Base-by-base conservation (phyloP, 2,797 vertebrate genomes). In the Melanotaenia boesemani region DNA sequence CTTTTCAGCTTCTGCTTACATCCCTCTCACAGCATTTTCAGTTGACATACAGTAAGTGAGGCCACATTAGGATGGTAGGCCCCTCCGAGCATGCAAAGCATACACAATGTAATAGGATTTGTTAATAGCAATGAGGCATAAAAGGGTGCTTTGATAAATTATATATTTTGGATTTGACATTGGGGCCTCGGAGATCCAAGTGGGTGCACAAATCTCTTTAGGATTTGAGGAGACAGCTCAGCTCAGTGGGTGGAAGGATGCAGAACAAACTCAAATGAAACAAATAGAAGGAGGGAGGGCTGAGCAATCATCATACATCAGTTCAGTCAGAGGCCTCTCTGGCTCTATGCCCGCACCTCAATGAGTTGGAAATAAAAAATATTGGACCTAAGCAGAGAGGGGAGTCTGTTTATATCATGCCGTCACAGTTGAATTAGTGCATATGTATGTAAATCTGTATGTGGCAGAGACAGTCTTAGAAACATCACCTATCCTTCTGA, bases 71-170 rank as follows among this genome's bases (percentile, higher is more conserved):
- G 36, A 52, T 46, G 68, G 54, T 82, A 79, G 46, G 84, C 69
- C 81, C 73, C 76, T 54, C 67, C 13, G 64, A 86, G 91, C 91
- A 88, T 91, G 54, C 86, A 85, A 88, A 88, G 88, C 87, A 82
- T 56, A 86, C 75, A 82, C 74, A 80, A 36, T 79, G 79, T 92
- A 91, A 93, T 83, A 83, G 77, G 82, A 90, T 92, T 89, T 91
- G 88, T 82, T 91, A 90, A 92, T 84, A 86, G 84, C 88, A 91
- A 93, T 88, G 87, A 93, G 87, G 87, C 87, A 77, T 90, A 90
- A 89, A 88, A 84, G 80, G 68, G 80, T 68, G 36, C 72, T 84
- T 88, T 92, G 86, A 93, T 93, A 87, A 74, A 85, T 91, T 77
- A 83, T 84, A 90, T 24, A 60, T 73, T 93, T 89, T 90, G 85